These are phyloP conservation scores for Leptarthrus brevirostris DNA, from an alignment of 2,888 invertebrate species.

Conservation along the genomic window DNA sequence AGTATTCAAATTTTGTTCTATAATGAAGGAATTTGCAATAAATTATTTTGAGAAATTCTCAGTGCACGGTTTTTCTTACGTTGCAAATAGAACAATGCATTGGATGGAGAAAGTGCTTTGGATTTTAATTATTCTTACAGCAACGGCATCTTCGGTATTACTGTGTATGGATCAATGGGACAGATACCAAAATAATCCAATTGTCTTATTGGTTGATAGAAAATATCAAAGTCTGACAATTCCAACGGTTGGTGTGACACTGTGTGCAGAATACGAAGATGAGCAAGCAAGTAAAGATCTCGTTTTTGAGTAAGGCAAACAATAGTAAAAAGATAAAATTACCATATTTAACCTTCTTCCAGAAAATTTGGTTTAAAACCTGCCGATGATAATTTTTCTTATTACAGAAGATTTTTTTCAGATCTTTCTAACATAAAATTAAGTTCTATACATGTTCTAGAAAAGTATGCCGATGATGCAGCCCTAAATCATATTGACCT, in stretches of 20 bases:
- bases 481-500: conserved; percentile 57
- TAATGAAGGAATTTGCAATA: conserved; percentile 50
- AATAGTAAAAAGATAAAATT: conserved; percentile 61
- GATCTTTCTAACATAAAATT: conserved; percentile 57
- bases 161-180: conserved; percentile 8
- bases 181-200: neutral
- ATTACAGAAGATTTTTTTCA: conserved; percentile 60
- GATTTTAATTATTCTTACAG: conserved; percentile 57
- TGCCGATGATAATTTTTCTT: conserved; percentile 50
- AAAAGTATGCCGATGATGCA: conserved; percentile 59
- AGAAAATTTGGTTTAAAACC: conserved; percentile 51
- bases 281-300: too few species aligned
- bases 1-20: neutral
- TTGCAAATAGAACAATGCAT: conserved; percentile 60
- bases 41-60: conserved; percentile 59
- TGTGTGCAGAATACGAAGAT: conserved; percentile 67
- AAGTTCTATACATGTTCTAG: conserved; percentile 57
- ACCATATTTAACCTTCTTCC: neutral
- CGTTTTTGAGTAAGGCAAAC: conserved; percentile 59
- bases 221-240: conserved; percentile 68
- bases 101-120: conserved; percentile 62
- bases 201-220: neutral
- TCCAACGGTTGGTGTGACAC: conserved; percentile 68
- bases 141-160: conserved; percentile 61
- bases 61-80: conserved; percentile 63